Evolutionary conservation across 1,140 invertebrate species (phyloP), one percentile per base, ranked within the genome.

Genomic region (Metaphire vulgaris): DNA sequence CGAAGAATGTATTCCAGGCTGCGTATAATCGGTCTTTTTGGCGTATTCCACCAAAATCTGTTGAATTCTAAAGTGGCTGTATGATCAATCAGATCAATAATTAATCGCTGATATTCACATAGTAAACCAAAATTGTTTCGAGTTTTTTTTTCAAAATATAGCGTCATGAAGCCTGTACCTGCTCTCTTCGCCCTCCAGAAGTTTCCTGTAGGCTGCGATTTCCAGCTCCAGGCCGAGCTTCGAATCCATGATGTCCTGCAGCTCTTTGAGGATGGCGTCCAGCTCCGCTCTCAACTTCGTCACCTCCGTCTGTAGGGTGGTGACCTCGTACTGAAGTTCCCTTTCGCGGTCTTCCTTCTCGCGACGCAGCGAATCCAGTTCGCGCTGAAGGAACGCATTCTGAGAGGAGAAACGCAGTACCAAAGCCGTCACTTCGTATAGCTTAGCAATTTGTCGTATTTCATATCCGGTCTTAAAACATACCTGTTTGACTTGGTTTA

Each of bases 151-250:
- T n/a, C n/a, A n/a, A n/a, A n/a, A n/a, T n/a, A n/a, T n/a, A n/a
- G n/a, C n/a, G n/a, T n/a, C n/a, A n/a, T n/a, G n/a, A n/a, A n/a
- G 21, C 6, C 21, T 71, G n/a, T 76, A 78, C 77, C 74, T 75
- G 68, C 72, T 72, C 69, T 79, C 78, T 68, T 79, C 78, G 31
- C 76, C 76, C 67, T 79, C 78, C 1, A 79, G 72, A 33, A 79
- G 72, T 41, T 79, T 79, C 67, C 78, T 30, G 67, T 79, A 79
- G 71, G 78, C 78, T 33, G 76, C 76, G 70, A 79, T 79, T 69
- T 79, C 78, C n/a, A 79, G 73, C 66, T 79, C 75, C 21, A 79
- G 78, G 16, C 75, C 72, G 2, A 79, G 72, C 68, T 79, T 79
- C 15, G 71, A 74, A 32, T 79, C 78, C 41, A 75, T 73, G 32